Conservation (phyloP, 1,140 invertebrate genomes). For the Meloidogyne floridensis region DNA sequence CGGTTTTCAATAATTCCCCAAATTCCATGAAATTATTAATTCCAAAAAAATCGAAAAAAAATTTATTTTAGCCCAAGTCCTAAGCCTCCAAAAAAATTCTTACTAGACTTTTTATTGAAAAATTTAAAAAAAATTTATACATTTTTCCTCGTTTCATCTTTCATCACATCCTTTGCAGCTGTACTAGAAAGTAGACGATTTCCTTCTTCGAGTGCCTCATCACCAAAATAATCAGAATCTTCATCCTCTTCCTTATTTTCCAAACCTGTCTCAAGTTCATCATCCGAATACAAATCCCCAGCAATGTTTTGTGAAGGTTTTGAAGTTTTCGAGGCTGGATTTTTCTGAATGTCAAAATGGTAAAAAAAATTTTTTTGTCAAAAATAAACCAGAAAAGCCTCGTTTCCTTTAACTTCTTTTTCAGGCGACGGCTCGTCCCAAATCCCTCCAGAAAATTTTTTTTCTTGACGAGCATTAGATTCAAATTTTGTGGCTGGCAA, state of each 20-base stretch:
- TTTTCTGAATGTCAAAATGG: neutral
- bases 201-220: neutral
- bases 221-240: neutral
- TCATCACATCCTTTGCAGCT: neutral
- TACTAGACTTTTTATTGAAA: too few relatives aligned
- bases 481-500: conserved; percentile 2
- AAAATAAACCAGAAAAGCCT: neutral
- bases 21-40: too few relatives aligned
- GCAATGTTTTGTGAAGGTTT: neutral
- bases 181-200: neutral
- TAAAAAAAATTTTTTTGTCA: too few relatives aligned
- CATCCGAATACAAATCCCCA: neutral
- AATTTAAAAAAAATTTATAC: neutral
- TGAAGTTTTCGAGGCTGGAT: neutral
- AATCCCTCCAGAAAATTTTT: neutral
- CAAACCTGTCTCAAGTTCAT: neutral
- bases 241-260: neutral
- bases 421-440: neutral
- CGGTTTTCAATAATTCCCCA: too few relatives aligned
- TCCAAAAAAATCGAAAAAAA: too few relatives aligned
- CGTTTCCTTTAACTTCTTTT: neutral
- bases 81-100: too few relatives aligned
- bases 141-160: neutral
- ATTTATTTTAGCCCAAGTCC: too few relatives aligned
- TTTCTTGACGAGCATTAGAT: neutral